phyloP scores from a whole-genome alignment of 2,888 invertebrate genomes.

The Andrena chrysosceles region DNA sequence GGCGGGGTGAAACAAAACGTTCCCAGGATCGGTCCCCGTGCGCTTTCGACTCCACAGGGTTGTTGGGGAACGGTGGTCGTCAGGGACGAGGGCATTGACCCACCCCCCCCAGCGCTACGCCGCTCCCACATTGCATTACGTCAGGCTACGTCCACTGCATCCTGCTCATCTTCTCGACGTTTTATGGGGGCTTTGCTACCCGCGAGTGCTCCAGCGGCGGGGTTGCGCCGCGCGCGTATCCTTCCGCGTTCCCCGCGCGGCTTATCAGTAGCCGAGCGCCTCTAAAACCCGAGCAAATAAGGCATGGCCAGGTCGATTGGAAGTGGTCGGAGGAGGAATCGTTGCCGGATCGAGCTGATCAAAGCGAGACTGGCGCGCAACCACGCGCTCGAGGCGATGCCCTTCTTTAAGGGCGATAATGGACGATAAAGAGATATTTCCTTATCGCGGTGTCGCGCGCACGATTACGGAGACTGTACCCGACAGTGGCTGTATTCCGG shows the following conservation, averaged over 20 bases:
- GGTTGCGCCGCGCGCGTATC: constrained; percentile 54
- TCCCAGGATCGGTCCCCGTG: constrained; percentile 37
- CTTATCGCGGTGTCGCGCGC: constrained; percentile 40
- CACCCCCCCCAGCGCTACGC: constrained; percentile 58
- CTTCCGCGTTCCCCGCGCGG: constrained; percentile 36
- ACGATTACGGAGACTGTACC: background rate
- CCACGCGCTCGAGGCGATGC: constrained; percentile 34
- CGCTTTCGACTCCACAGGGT: constrained; percentile 65
- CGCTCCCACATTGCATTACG: constrained; percentile 80
- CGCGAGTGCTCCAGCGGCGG: constrained; percentile 35
- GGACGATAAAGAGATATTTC: constrained; percentile 53
- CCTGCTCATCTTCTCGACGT: constrained; percentile 60
- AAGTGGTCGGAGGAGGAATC: background rate
- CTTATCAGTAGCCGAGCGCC: background rate
- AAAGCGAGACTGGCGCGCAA: constrained; percentile 4
- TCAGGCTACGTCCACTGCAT: constrained; percentile 72
- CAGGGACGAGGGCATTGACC: constrained; percentile 77
- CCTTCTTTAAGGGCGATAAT: constrained; percentile 60
- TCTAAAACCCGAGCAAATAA: constrained; percentile 7
- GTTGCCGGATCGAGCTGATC: constrained; percentile 17
- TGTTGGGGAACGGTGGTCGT: constrained; percentile 76
- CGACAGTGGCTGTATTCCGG: constrained; percentile 4
- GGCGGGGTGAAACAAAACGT: constrained; percentile 29
- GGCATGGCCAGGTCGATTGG: background rate
- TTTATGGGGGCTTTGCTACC: constrained; percentile 54